Base-by-base conservation (phyloP, 1,140 invertebrate species). In the Drosophila asahinai region DNA sequence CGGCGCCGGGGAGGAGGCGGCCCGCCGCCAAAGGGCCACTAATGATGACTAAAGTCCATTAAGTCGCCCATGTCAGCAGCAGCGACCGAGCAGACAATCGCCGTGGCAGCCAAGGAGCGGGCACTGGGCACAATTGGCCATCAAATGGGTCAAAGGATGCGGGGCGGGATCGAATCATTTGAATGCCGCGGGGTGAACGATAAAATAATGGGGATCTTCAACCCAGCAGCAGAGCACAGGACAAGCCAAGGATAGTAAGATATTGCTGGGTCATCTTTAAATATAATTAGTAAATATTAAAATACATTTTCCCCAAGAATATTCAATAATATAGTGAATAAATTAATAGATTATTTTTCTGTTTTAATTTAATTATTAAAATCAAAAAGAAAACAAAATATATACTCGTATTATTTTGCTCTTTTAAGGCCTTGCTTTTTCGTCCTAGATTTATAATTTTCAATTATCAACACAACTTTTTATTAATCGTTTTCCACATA, bases 41-140 rank as follows among this genome's bases (percentile, higher is more conserved):
- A 74, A 74, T 74, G 71, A 74, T 61, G 68, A 51, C 68, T 36
- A 74, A 52, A 74, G 54, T 74, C 71, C 68, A 74, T 74, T 73
- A 74, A 22, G 55, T 73, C 22, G 47, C 11, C 14, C 54, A 52
- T 74, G 47, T 73, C 70, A 61, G 70, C 38, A 43, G 54, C 70
- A 60, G 70, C 42, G n/a, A 38, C 47, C 64, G 27, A 49, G 36
- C 54, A 72, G 68, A 72, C 66, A 72, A 72, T 40, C 43, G 43
- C 27, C 43, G 7, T 48, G 12, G 33, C 38, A 40, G 38, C 38
- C 40, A 54, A 63, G 61, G 11, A 25, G 27, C 36, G 19, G 22
- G 19, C 19, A 38, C 45, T 30, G 25, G 60, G 33, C 33, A 48
- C 25, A 67, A 48, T 42, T 72, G 66, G 66, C 43, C 54, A 40